Conservation (phyloP, 1,140 invertebrate genomes). For the Drusus annulatus region DNA sequence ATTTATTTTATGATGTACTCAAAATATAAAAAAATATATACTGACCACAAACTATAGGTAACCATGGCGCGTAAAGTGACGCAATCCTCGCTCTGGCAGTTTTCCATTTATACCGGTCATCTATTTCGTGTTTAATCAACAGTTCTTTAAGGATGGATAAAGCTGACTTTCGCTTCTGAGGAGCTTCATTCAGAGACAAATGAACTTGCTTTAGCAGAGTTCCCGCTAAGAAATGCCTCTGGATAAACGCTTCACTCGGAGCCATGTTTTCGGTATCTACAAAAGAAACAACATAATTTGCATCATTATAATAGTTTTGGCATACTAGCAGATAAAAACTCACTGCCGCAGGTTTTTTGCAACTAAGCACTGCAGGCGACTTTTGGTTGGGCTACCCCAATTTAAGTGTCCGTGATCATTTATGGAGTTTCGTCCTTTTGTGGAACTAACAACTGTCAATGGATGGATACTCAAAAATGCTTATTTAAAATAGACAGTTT, state of each 20-base stretch:
- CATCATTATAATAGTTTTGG: too few relatives aligned
- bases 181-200: slow-evolving; percentile 86
- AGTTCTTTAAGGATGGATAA: slow-evolving; percentile 87
- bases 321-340: too few relatives aligned
- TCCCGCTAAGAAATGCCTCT: slow-evolving; percentile 91
- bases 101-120: slow-evolving; percentile 88
- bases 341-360: too few relatives aligned
- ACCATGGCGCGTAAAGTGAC: slow-evolving; percentile 91
- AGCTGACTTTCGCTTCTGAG: slow-evolving; percentile 84
- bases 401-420: too few relatives aligned
- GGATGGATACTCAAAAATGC: too few relatives aligned
- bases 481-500: too few relatives aligned
- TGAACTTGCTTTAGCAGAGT: slow-evolving; percentile 81
- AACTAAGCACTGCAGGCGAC: too few relatives aligned
- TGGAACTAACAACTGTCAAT: too few relatives aligned
- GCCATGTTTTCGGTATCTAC: slow-evolving; percentile 67
- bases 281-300: slow-evolving; percentile 60
- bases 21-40: too few relatives aligned
- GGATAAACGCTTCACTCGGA: slow-evolving; percentile 84
- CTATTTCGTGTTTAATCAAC: slow-evolving; percentile 94
- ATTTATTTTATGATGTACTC: too few relatives aligned
- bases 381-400: too few relatives aligned
- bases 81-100: slow-evolving; percentile 89
- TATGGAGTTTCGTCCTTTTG: too few relatives aligned
- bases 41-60: slow-evolving; percentile 80